A percentile compares a stretch with the other conserved stretches of the same genome.
phyloP scores from a whole-genome alignment of 1,140 invertebrate genomes.

The Physella acuta region DNA sequence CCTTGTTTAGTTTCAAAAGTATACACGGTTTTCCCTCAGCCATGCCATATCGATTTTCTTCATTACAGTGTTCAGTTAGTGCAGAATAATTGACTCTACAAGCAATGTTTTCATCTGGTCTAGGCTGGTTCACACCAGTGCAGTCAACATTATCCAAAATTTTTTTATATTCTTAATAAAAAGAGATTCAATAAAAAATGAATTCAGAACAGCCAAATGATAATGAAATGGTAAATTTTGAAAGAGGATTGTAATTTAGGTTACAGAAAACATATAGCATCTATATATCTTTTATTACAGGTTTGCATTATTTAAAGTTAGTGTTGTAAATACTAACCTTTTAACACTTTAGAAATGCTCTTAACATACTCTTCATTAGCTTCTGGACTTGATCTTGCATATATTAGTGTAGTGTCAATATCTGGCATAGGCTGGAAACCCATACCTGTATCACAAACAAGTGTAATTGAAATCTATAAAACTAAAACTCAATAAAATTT shows the following conservation, averaged over 20 bases:
- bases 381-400: slow-evolving; percentile 67
- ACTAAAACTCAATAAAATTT: too few species aligned
- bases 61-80: slow-evolving; percentile 39
- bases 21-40: slow-evolving; percentile 50
- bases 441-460: slow-evolving; percentile 62
- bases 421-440: slow-evolving; percentile 93
- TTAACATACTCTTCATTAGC: slow-evolving; percentile 45
- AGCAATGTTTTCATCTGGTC: slow-evolving; percentile 25
- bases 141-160: not conserved
- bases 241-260: too few species aligned
- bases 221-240: too few species aligned
- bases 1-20: slow-evolving; percentile 51
- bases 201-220: too few species aligned
- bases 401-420: slow-evolving; percentile 90
- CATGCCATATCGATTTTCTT: slow-evolving; percentile 52
- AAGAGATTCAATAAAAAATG: too few species aligned
- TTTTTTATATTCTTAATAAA: too few species aligned
- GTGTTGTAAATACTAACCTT: slow-evolving; percentile 51
- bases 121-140: not conserved
- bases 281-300: too few species aligned
- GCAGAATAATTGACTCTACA: slow-evolving; percentile 33
- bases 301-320: too few species aligned
- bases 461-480: too few species aligned
- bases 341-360: slow-evolving; percentile 45
- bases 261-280: too few species aligned